Conservation (phyloP, 1,140 invertebrate genomes). For the Hyles euphorbiae region DNA sequence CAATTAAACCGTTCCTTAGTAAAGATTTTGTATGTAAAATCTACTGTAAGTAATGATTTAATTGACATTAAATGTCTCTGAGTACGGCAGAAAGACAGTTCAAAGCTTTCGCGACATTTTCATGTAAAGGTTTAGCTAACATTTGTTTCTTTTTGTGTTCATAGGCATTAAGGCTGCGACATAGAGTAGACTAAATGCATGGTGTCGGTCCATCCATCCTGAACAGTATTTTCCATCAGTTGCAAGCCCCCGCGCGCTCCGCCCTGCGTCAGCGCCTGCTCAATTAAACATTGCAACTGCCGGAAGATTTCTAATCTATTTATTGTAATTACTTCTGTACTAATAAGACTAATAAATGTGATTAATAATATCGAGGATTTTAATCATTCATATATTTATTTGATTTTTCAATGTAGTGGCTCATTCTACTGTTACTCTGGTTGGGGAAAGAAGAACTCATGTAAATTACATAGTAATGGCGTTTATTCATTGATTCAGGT, state of each 20-base stretch:
- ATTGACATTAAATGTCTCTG: no score
- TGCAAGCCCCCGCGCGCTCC: slow-evolving; percentile 44
- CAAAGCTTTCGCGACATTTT: no score
- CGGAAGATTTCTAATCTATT: slow-evolving; percentile 57
- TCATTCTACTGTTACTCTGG: no score
- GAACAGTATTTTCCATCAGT: slow-evolving; percentile 66
- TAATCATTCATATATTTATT: slow-evolving; percentile 1
- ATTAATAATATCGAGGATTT: slow-evolving; percentile 15
- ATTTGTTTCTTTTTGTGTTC: slow-evolving; percentile 36
- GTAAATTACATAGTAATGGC: no score
- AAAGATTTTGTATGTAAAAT: no score
- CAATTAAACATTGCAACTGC: slow-evolving; percentile 54
- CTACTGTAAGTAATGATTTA: no score
- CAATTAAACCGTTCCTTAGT: no score
- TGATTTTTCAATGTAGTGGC: background rate
- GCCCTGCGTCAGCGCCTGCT: slow-evolving; percentile 22
- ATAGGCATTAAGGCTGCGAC: slow-evolving; percentile 45
- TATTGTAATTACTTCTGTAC: slow-evolving; percentile 50
- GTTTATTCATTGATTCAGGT: no score
- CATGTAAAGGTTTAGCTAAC: slow-evolving; percentile 18
- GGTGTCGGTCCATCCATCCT: slow-evolving; percentile 60
- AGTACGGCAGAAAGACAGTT: no score
- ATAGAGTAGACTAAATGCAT: slow-evolving; percentile 45
- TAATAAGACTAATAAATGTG: slow-evolving; percentile 41
- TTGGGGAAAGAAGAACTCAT: no score